Base-by-base conservation (phyloP, 1,140 invertebrate species). In the Brachystomella parvula region DNA sequence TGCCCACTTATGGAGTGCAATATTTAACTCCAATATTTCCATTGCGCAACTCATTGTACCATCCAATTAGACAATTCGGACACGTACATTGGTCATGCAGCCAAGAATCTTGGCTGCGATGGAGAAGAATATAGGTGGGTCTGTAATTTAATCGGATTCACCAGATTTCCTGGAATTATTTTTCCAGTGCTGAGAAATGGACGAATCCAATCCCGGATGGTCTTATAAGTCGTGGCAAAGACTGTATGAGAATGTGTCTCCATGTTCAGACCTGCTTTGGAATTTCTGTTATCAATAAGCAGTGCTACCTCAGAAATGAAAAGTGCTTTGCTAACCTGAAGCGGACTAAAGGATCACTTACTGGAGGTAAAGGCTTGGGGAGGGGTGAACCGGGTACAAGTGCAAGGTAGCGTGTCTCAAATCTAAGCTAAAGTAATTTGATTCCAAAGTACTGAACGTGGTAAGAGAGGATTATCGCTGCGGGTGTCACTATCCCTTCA, bases 231-330 rank as follows among this genome's bases (percentile, higher is more conserved):
- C 2, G 19, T 19, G 70, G 70, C 17, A 47, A 66, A 0, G 70
- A 71, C 39, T 71, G 70, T 39, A 63, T 71, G 64, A 44, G 70
- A 26, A 44, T 69, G 47, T 72, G 70, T 53, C 59, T 69, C 1
- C 24, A 60, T 44, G n/a, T 39, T 6, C 12, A 69, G 24, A 72
- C 70, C 33, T 72, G 70, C 39, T 72, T 69, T 49, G 70, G 67
- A 2, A 63, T 72, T 21, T 2, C 44, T n/a, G 32, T 72, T 30
- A 19, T 15, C 9, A 24, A 65, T 3, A 3, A 35, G 28, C 19
- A 61, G 12, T 72, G 70, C 30, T 69, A 62, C 29, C 47, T 72
- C 1, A 69, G 65, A 29, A 72, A 72, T 65, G 70, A 72, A 53
- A 39, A 58, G 21, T 72, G 70, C 35, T 72, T 72, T 61, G 17